Percentiles rank a stretch among this genome's conserved stretches.
Evolutionary conservation across 2,888 invertebrate species (phyloP).

Genomic region (Noctua comes): DNA sequence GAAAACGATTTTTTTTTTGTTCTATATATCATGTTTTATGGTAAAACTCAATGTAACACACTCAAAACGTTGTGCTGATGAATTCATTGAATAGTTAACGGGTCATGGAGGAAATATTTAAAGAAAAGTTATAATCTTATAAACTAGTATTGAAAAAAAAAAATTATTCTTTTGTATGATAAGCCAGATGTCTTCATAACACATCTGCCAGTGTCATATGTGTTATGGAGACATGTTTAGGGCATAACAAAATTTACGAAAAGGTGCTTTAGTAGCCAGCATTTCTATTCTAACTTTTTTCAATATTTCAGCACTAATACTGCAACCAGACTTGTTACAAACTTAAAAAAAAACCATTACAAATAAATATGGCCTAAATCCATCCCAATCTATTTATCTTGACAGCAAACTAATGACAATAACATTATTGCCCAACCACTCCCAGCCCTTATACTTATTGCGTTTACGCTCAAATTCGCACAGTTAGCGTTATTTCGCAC

Average conservation of each 20-base stretch:
- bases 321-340: neutral
- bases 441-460: neutral
- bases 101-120: too few species aligned
- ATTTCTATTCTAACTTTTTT: neutral
- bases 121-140: too few species aligned
- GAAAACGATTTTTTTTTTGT: too few species aligned
- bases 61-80: too few species aligned
- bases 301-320: neutral
- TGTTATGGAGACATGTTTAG: neutral
- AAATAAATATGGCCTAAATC: neutral
- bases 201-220: neutral
- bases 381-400: neutral
- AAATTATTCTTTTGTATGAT: neutral
- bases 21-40: too few species aligned
- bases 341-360: neutral
- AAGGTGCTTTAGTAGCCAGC: neutral
- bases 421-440: neutral
- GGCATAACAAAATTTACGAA: neutral
- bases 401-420: neutral
- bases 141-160: neutral
- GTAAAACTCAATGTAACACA: too few species aligned
- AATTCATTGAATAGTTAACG: too few species aligned
- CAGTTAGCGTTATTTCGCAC: conserved; percentile 47
- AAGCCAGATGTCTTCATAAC: too few species aligned
- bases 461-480: conserved; percentile 31